Evolutionary conservation across 2,113 vertebrate species (phyloP).

Genomic region (Gymnarchus niloticus): DNA sequence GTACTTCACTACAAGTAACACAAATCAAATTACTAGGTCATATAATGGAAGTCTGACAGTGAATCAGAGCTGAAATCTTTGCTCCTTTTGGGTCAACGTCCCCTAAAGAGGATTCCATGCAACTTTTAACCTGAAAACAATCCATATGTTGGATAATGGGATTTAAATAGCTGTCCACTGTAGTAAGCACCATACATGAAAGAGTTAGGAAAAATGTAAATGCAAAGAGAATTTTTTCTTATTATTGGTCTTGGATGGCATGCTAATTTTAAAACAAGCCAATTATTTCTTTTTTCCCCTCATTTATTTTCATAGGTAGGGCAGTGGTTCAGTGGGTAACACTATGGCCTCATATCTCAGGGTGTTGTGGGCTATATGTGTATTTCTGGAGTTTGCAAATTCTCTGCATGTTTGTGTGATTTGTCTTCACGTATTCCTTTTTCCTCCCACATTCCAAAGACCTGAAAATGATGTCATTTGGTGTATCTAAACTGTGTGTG

Average conservation of each 20-base stretch:
- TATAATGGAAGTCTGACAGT: no score
- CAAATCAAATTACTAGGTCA: no score
- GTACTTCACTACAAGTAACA: no score
- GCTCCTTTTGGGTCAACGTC: no score
- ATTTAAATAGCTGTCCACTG: no score
- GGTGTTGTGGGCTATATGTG: background rate
- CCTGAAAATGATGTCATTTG: background rate
- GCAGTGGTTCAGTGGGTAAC: background rate
- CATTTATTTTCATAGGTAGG: background rate
- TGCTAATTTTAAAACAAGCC: background rate
- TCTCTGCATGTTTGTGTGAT: background rate
- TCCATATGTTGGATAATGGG: no score
- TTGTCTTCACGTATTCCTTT: background rate
- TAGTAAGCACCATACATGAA: no score
- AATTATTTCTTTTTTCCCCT: background rate
- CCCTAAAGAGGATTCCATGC: no score
- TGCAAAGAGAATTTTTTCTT: background rate
- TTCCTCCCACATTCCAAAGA: background rate
- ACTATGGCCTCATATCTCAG: background rate
- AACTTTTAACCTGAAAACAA: no score
- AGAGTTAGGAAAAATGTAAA: background rate
- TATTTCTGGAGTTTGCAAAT: background rate
- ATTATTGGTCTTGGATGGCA: background rate
- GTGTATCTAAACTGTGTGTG: background rate
- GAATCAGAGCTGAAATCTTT: no score